Conservation (phyloP, 2,797 vertebrate species). For the Rhadinocentrus ornatus region DNA sequence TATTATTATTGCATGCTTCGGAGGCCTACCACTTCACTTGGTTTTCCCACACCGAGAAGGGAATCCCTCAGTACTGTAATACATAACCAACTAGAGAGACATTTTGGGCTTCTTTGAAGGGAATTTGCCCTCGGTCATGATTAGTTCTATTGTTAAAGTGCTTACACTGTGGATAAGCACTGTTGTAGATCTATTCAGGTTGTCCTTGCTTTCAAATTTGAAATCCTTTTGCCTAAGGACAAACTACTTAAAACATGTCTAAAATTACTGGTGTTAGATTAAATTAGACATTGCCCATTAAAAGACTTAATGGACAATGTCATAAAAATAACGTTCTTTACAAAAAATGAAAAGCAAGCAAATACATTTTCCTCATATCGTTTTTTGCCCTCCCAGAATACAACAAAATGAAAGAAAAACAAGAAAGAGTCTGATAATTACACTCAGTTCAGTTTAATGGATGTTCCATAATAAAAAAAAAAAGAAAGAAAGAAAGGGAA, state of each 20-base stretch:
- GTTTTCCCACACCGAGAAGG: slow-evolving; percentile 40
- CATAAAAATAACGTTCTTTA: neutral
- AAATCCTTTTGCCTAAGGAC: slow-evolving; percentile 26
- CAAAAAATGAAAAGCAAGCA: neutral
- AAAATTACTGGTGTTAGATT: slow-evolving; percentile 19
- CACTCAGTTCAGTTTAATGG: slow-evolving; percentile 85
- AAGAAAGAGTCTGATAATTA: slow-evolving; percentile 57
- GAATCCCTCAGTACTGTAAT: slow-evolving; percentile 43
- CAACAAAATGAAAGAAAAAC: slow-evolving; percentile 44
- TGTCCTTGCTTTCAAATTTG: slow-evolving; percentile 11
- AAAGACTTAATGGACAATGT: slow-evolving; percentile 7
- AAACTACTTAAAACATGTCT: slow-evolving; percentile 25
- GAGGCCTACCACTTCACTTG: slow-evolving; percentile 48
- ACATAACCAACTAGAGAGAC: slow-evolving; percentile 6
- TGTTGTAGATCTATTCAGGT: slow-evolving; percentile 7
- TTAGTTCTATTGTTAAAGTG: slow-evolving; percentile 23
- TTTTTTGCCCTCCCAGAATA: neutral
- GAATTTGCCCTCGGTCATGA: slow-evolving; percentile 14
- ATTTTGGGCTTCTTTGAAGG: slow-evolving; percentile 10
- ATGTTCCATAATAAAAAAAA: slow-evolving; percentile 75
- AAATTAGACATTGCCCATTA: slow-evolving; percentile 19
- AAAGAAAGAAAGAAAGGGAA: slow-evolving; percentile 77
- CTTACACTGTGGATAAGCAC: slow-evolving; percentile 17
- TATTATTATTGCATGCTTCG: slow-evolving; percentile 57
- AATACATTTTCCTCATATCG: too few relatives aligned